Conservation (phyloP, 2,113 vertebrate species). For the Channa argus region DNA sequence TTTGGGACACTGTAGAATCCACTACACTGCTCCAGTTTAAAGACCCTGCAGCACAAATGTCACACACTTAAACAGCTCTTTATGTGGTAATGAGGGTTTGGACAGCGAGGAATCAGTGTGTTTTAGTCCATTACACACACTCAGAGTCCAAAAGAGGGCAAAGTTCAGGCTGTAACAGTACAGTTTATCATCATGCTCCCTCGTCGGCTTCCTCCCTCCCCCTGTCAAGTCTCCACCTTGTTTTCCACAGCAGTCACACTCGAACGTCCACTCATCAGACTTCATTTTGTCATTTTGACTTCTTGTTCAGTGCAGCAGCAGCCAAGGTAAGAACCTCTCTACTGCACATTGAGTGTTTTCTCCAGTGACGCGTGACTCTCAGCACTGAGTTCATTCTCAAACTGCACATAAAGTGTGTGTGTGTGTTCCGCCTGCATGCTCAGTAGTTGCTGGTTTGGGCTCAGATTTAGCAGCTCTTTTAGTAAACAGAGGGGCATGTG, state of each 20-base stretch:
- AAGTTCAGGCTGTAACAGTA: slow-evolving; percentile 68
- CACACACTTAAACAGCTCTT: slow-evolving; percentile 13
- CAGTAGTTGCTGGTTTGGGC: background rate
- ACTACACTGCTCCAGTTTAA: background rate
- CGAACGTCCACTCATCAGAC: slow-evolving; percentile 63
- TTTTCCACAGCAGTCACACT: slow-evolving; percentile 36
- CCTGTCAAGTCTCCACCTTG: slow-evolving; percentile 68
- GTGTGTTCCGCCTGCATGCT: too few relatives aligned
- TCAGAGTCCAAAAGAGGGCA: slow-evolving; percentile 69
- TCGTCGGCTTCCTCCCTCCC: slow-evolving; percentile 48
- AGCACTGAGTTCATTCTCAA: too few relatives aligned
- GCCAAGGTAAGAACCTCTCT: slow-evolving; percentile 58
- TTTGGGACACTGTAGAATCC: background rate
- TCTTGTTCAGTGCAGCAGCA: slow-evolving; percentile 16
- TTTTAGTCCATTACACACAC: background rate
- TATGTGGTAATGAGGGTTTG: background rate
- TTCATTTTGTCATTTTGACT: slow-evolving; percentile 37
- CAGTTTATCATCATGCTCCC: slow-evolving; percentile 37
- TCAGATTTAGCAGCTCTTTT: background rate
- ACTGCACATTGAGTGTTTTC: background rate
- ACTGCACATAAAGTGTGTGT: too few relatives aligned
- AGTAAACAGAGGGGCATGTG: slow-evolving; percentile 39
- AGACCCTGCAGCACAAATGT: background rate
- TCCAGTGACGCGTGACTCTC: background rate
- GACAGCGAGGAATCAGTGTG: background rate